A percentile compares a stretch with the other conserved stretches of the same genome.
phyloP scores from a whole-genome alignment of 2,888 invertebrate species.

The Tuberolachnus salignus region DNA sequence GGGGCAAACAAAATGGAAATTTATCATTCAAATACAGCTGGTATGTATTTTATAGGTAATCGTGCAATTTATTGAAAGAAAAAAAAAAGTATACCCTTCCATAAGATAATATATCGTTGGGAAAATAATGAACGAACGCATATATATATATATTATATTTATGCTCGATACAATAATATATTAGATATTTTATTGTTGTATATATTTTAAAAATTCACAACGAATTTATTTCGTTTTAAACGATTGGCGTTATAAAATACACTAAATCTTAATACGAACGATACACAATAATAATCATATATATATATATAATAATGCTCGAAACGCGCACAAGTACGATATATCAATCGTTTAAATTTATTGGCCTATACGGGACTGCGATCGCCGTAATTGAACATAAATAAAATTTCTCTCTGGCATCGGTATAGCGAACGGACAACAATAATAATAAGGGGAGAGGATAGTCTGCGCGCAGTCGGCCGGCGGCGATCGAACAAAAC shows the following conservation, averaged over 20 bases:
- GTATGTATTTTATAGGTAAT: too few species aligned
- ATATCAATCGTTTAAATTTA: constrained; percentile 44
- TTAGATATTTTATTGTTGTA: too few species aligned
- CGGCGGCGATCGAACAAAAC: too few species aligned
- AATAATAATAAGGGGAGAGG: neutral
- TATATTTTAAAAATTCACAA: too few species aligned
- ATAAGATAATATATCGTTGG: too few species aligned
- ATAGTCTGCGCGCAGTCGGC: too few species aligned
- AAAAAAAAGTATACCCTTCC: too few species aligned
- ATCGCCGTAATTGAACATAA: constrained; percentile 39
- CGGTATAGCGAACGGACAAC: neutral
- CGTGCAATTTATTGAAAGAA: too few species aligned
- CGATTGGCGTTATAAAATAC: constrained; percentile 21
- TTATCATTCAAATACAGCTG: too few species aligned
- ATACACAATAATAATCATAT: neutral
- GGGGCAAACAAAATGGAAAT: too few species aligned
- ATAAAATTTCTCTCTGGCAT: constrained; percentile 40
- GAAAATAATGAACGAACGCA: too few species aligned
- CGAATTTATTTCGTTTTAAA: constrained; percentile 12
- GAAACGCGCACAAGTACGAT: neutral
- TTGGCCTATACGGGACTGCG: neutral
- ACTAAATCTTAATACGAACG: constrained; percentile 12
- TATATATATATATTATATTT: neutral
- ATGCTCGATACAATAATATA: neutral
- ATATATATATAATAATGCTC: neutral